phyloP scores from a whole-genome alignment of 2,797 vertebrate species.

The Microcaecilia unicolor region DNA sequence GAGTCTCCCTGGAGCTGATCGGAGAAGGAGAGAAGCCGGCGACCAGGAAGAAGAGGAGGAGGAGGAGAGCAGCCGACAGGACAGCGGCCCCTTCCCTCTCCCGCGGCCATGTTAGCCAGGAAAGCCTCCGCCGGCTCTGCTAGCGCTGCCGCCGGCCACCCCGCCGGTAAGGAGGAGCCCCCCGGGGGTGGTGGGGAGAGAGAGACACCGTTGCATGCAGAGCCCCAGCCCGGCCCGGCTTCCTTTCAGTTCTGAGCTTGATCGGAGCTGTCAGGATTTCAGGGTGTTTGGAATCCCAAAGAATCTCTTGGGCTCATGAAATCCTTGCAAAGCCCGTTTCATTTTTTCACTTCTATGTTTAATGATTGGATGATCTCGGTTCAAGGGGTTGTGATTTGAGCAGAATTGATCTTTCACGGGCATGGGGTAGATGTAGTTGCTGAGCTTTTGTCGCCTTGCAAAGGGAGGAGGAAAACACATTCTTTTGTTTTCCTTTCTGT shows the following conservation, averaged over 20 bases:
- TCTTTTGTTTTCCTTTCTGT: constrained; percentile 18
- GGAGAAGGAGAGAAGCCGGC: constrained; percentile 8
- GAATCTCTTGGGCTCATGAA: too few relatives aligned
- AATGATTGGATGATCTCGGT: background rate
- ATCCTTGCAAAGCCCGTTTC: too few relatives aligned
- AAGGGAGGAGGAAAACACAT: too few relatives aligned
- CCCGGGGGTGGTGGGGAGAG: background rate
- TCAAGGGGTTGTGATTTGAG: background rate
- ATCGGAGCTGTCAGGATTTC: too few relatives aligned
- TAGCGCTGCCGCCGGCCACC: constrained; percentile 44
- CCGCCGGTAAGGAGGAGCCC: constrained; percentile 50
- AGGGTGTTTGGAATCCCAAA: too few relatives aligned
- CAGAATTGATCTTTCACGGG: background rate
- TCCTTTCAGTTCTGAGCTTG: constrained; percentile 10
- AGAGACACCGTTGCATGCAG: too few relatives aligned
- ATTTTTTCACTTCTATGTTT: background rate
- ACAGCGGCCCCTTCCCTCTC: constrained; percentile 42
- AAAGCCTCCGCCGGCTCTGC: constrained; percentile 55
- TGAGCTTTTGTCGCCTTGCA: too few relatives aligned
- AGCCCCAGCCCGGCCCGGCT: constrained; percentile 1
- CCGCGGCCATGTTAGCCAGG: constrained; percentile 83
- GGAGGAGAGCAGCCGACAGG: constrained; percentile 40
- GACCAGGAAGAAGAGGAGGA: constrained; percentile 30
- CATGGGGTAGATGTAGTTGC: too few relatives aligned
- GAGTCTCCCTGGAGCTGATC: background rate